Base-by-base conservation (phyloP, 2,888 invertebrate species). In the Norana najaformis region DNA sequence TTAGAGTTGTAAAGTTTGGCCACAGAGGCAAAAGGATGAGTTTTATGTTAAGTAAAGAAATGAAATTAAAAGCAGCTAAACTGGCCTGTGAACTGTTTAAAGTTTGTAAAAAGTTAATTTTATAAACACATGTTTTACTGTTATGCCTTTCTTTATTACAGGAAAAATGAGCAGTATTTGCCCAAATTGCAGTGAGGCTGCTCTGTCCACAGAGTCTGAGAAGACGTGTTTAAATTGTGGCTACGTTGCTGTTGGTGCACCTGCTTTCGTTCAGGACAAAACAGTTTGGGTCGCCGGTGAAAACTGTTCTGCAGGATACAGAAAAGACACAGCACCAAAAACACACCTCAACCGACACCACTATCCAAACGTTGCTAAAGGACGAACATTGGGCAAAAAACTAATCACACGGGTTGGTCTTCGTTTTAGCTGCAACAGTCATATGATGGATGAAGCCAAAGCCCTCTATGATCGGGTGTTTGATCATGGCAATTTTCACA, bases 331-430 rank as follows among this genome's bases (percentile, higher is more conserved):
- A 85, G 11, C 36, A 18, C 18, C 16, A 36, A 85, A 36, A 8
- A 37, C 85, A 36, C 36, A 37, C 18, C 37, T 85, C 36, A 85
- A 85, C 85, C 18, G 85, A 23, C 85, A 85, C 37, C 23, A 36
- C 2, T 36, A 30, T 36, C 30, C 85, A 37, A 83, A 5, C 3
- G n/a, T 85, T 36, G 20, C 85, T 20, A 85, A 85, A 23, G 85
- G 85, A 1, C 85, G 85, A 85, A 36, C 35, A n/a, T 23, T 85
- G 16, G 85, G 85, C 85, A 85, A 85, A 37, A 85, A 85, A 36
- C 85, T 85, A 20, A 85, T 85, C 20, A 23, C 35, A 20, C 85
- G 85, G 1, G 37, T 35, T 16, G 85, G 36, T 11, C 85, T 35
- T 23, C 35, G 18, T 14, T n/a, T 85, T 34, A 3, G 37, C 37